Evolutionary conservation across 2,888 invertebrate genomes (phyloP), one percentile per base, ranked within the genome.

Genomic region (Drosophila diplacantha): DNA sequence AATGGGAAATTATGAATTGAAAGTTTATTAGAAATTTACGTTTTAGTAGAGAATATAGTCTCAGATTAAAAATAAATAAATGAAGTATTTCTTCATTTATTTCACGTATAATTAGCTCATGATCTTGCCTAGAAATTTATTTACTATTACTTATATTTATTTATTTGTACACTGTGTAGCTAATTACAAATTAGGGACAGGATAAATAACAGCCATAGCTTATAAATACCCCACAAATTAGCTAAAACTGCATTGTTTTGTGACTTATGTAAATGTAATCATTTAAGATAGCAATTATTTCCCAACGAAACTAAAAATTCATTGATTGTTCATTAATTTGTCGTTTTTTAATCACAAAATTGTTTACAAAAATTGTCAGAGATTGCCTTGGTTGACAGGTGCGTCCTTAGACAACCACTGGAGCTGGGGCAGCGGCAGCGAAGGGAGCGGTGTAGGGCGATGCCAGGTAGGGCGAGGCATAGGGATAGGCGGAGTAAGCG

Each of bases 391-490:
- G 4, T 53, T 49, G 14, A n/a, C 14, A 16, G 26, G 16, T 43
- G 34, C 24, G 35, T 35, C 32, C 59, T 69, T 77, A 85, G 56
- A 57, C 70, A 24, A 74, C 64, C 56, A 71, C 65, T 61, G 81
- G 72, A 39, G 76, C 73, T n/a, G 72, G 69, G 11, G 77, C 71
- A 37, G 80, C 67, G 31, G 18, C 71, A 61, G 74, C 69, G 4
- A 78, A 72, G 39, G 81, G 69, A 8, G 77, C 69, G 2, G 73
- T 59, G 3, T 55, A 69, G 18, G 80, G 70, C 1, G 74, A 58
- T 29, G 69, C 58, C 26, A 50, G 41, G 50, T 60, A 69, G 35
- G 65, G 63, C 3, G 67, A 57, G 22, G 70, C 74, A n/a, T 57
- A 60, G 47, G 63, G 44, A 54, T 59, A 54, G 53, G 57, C 22